Evolutionary conservation across 2,113 vertebrate genomes (phyloP).

Genomic region (Varanus salvator): DNA sequence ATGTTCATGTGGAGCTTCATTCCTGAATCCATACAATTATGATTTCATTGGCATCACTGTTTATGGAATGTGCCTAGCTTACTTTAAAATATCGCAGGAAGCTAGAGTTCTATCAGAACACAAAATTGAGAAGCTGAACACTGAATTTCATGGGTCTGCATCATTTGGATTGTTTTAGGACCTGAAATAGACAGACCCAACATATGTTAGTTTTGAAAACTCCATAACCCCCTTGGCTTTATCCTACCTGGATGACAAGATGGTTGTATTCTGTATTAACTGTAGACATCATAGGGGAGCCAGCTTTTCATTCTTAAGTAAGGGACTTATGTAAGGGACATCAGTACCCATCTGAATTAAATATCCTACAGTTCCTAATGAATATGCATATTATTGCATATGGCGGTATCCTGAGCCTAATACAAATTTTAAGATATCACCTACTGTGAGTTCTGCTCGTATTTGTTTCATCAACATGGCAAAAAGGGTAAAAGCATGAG

Average conservation of each 20-base stretch:
- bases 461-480: background rate
- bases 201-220: background rate
- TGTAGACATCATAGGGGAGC: background rate
- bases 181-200: background rate
- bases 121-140: background rate
- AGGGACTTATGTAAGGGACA: background rate
- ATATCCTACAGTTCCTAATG: background rate
- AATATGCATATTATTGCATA: background rate
- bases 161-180: background rate
- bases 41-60: background rate
- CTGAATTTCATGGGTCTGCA: background rate
- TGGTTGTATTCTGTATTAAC: background rate
- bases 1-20: too few relatives aligned
- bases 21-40: background rate
- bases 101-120: background rate
- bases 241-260: background rate
- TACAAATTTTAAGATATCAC: background rate
- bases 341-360: background rate
- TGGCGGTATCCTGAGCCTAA: background rate
- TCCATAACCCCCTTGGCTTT: background rate
- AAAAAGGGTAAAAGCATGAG: background rate
- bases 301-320: background rate
- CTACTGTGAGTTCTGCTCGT: background rate
- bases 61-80: background rate
- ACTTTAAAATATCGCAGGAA: background rate